Conservation (phyloP, 2,888 invertebrate species). For the Siphlonurus alternatus region DNA sequence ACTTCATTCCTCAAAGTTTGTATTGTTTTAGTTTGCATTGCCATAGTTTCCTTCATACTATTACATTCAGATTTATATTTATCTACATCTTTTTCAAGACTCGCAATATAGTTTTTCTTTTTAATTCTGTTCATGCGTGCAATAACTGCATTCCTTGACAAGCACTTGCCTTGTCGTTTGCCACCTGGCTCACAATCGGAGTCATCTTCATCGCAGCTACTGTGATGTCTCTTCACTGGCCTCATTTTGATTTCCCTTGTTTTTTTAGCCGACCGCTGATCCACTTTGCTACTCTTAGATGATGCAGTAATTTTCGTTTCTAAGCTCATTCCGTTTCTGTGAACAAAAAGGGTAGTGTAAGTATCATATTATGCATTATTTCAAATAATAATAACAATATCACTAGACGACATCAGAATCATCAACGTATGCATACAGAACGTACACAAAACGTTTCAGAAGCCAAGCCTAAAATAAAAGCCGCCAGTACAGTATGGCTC, state of each 20-base stretch:
- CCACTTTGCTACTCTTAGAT: not conserved
- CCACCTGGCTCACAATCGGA: not conserved
- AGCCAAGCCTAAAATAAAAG: too few relatives aligned
- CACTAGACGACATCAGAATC: too few relatives aligned
- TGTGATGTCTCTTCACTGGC: not conserved
- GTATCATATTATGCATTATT: too few relatives aligned
- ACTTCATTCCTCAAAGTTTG: slow-evolving; percentile 34
- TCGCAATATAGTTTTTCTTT: slow-evolving; percentile 40
- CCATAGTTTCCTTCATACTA: slow-evolving; percentile 29
- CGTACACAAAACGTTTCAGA: too few relatives aligned
- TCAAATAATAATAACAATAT: too few relatives aligned
- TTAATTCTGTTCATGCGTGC: slow-evolving; percentile 42
- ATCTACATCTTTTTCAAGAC: slow-evolving; percentile 33
- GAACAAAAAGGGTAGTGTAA: too few relatives aligned
- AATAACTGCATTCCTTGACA: slow-evolving; percentile 38
- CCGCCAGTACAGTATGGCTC: too few relatives aligned
- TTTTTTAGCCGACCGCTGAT: not conserved
- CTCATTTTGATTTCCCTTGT: not conserved
- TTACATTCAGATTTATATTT: slow-evolving; percentile 30
- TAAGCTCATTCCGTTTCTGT: not conserved
- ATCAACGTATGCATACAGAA: too few relatives aligned
- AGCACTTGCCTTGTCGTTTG: slow-evolving; percentile 20
- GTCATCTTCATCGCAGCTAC: not conserved
- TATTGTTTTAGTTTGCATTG: slow-evolving; percentile 30
- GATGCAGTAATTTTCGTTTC: not conserved